Base-by-base conservation (phyloP, 1,140 invertebrate genomes). In the Aporrectodea caliginosa region DNA sequence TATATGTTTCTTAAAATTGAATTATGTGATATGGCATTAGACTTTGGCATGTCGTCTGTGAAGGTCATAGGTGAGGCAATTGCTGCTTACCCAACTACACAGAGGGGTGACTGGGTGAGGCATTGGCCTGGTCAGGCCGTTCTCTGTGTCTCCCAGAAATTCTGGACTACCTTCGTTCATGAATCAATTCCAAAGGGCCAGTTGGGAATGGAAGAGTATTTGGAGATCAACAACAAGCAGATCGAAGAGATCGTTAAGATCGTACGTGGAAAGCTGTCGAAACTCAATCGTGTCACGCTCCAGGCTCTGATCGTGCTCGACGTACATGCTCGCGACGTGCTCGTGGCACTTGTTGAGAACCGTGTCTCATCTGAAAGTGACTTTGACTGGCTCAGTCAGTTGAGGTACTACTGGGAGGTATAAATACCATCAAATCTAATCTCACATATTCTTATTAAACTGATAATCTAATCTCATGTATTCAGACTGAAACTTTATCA, bases 351-450 rank as follows among this genome's bases (percentile, higher is more conserved):
- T 12, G 92, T 93, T 22, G 88, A 91, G 0, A 90, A 92, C 35
- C 90, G 92, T 72, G 92, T 97, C 1, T 89, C 86, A 6, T 90
- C 90, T 68, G 90, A 93, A 69, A 92, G 93, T 81, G 95, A 98
- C 84, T 98, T 98, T 85, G 92, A 94, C 76, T 98, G 97, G 97
- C 88, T 97, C 2, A 94, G 93, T 85, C 95, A 98, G 85, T 87
- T 98, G n/a, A 90, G 97, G 76, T 98, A 98, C 86, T 99, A 98
- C 86, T 98, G 95, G 95, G 93, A 94, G 77, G 84, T 86, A 83
- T 85, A n/a, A n/a, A n/a, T n/a, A n/a, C n/a, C n/a, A n/a, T n/a
- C n/a, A n/a, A n/a, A n/a, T n/a, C n/a, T n/a, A n/a, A n/a, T n/a
- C n/a, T n/a, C n/a, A n/a, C n/a, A n/a, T n/a, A n/a, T n/a, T n/a